Evolutionary conservation across 2,888 invertebrate species (phyloP), one percentile per base, ranked within the genome.

Genomic region (Watsonalla binaria): DNA sequence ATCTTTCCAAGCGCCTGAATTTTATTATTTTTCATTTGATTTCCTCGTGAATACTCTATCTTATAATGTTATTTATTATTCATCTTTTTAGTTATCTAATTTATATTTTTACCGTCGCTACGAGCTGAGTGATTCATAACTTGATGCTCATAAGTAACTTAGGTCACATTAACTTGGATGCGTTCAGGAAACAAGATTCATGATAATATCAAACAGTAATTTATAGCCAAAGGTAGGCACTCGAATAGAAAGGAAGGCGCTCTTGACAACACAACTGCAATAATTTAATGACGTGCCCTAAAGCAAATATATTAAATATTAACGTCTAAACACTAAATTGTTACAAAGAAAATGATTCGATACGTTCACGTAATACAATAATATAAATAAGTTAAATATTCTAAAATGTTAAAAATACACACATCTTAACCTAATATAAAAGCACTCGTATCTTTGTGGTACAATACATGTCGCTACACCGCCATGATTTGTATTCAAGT

Each of bases 361-460:
- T 84, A 85, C 84, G 80, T 78, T 85, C 88, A 87, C 84, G 82
- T 86, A 89, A 90, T 90, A 87, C 86, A 86, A 87, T 42, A 42
- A 42, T 88, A 86, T 86, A 90, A 90, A 90, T 90, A 90, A 90
- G 90, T 90, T 90, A 89, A 90, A 90, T 89, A 90, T 84, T 89
- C 90, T 90, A 90, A 89, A 87, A 90, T 80, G 83, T 90, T 90
- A 88, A 90, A 90, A 90, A 87, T 90, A 90, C 90, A 90, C 90
- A 89, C 90, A 69, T 78, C 89, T 80, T 89, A 90, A 89, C 86
- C 89, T 90, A 90, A 87, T 86, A 82, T 79, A 90, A 90, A 90
- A 89, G 84, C 90, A 88, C 84, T 86, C 86, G 78, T 79, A 77
- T 78, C 76, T 82, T 78, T 79, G 78, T 78, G 71, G 72, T 76